Base-by-base conservation (phyloP, 2,113 vertebrate genomes). In the Holacanthus passer region DNA sequence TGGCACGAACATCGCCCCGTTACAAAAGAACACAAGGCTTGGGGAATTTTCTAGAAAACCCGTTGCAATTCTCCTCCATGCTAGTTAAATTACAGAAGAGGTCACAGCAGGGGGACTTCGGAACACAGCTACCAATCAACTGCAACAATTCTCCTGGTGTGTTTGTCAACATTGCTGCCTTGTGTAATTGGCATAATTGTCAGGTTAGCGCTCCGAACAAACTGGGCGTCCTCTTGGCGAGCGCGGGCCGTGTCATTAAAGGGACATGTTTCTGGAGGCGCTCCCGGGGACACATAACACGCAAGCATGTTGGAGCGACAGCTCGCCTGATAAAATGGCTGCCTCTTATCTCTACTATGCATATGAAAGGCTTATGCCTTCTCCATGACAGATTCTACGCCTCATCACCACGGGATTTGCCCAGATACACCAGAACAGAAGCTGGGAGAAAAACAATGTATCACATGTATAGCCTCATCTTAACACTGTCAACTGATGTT, bases 341-440 rank as follows among this genome's bases (percentile, higher is more conserved):
- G 93, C 89, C 80, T 95, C 93, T 95, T 95, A 96, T 96, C 95
- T 95, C 92, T 78, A 66, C 90, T 91, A 91, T 95, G 93, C 94
- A 95, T 95, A 94, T 95, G 95, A 95, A 95, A 95, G 94, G 94
- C 94, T 95, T 95, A 94, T 84, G 90, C 85, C 79, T 93, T 94
- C 94, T 94, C 89, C 70, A 85, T 95, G 93, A 94, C 94, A 95
- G 92, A 94, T 90, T 93, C 86, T 85, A 90, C 52, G 88, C 90
- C 94, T 93, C 89, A 88, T 93, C 93, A 85, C 89, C 81, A 71
- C 67, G 91, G 93, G 93, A 95, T 94, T 95, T 94, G 88, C 90
- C 84, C 85, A 90, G 92, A 89, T 92, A 92, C 80, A 87, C 85
- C 85, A 89, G 84, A 91, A 90, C 86, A 89, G 86, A 83, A 78